phyloP scores from a whole-genome alignment of 92 coral and sea anemone species.

The Phenganax marumi region DNA sequence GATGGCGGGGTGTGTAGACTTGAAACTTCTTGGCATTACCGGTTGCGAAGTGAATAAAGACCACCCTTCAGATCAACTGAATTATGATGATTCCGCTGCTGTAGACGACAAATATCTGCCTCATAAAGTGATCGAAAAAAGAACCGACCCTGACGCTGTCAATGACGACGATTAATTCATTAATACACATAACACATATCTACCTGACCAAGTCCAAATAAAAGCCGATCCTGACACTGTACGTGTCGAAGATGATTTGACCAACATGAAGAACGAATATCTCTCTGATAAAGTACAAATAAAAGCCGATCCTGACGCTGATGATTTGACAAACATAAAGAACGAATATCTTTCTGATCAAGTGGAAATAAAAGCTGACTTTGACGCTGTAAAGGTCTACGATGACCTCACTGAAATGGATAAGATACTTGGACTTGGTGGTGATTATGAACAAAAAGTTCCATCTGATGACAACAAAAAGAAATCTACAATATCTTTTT shows the following conservation, averaged over 20 bases:
- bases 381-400: no score
- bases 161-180: not conserved
- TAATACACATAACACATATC: not conserved
- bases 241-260: not conserved
- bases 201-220: not conserved
- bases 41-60: not conserved
- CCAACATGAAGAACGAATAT: no score
- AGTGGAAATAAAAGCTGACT: no score
- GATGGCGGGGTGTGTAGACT: conserved; percentile 30
- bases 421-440: not conserved
- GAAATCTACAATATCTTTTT: not conserved
- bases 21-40: conserved; percentile 42
- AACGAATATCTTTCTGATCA: no score
- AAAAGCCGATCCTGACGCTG: no score
- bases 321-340: no score
- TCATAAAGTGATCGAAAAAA: not conserved
- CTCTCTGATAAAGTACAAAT: no score
- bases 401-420: no score
- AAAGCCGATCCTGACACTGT: not conserved
- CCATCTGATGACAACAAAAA: not conserved
- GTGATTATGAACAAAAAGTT: not conserved
- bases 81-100: not conserved
- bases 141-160: not conserved
- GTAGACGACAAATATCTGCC: not conserved
- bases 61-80: not conserved